Evolutionary conservation across 2,888 invertebrate genomes (phyloP), one percentile per base, ranked within the genome.

Genomic region (Junonia oenone): DNA sequence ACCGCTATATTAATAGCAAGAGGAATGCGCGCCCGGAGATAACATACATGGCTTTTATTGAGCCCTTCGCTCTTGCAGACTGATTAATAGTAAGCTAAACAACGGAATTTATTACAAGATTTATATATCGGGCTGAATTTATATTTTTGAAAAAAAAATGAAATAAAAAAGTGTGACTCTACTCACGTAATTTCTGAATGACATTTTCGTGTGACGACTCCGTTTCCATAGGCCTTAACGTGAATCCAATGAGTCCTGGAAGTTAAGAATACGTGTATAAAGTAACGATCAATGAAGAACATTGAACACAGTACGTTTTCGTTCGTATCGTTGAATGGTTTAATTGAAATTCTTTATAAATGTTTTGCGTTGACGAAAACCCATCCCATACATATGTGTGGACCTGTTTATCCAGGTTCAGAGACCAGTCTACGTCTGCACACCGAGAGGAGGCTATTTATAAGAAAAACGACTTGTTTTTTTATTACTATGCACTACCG

Each of bases 171-270:
- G n/a, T n/a, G n/a, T n/a, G n/a, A n/a, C n/a, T n/a, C n/a, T n/a
- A 85, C 89, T 84, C 71, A 89, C 89, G 63, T 87, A 87, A 67
- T 86, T 88, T 69, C 88, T 81, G 66, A 83, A 86, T 67, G 89
- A 88, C 89, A 89, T 89, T 52, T 67, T 78, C 68, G 57, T 45
- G 49, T 60, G 68, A 79, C 75, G 5, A 81, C 73, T 75, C 51
- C 67, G 51, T 63, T 68, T 78, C 81, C 81, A 83, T 83, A 65
- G 69, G 73, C 58, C 55, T 61, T 50, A 49, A 40, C 40, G 29
- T 31, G 56, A 45, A 11, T 40, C 27, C 51, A 46, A 46, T 38
- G 33, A 14, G 26, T 53, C 45, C 56, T 56, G 64, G 49, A 63
- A 53, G 27, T 22, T 35, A 52, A 31, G 9, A 54, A 17, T 22